These are phyloP conservation scores for Biston betularia DNA, from an alignment of 2,888 invertebrate genomes.

Conservation along the genomic window DNA sequence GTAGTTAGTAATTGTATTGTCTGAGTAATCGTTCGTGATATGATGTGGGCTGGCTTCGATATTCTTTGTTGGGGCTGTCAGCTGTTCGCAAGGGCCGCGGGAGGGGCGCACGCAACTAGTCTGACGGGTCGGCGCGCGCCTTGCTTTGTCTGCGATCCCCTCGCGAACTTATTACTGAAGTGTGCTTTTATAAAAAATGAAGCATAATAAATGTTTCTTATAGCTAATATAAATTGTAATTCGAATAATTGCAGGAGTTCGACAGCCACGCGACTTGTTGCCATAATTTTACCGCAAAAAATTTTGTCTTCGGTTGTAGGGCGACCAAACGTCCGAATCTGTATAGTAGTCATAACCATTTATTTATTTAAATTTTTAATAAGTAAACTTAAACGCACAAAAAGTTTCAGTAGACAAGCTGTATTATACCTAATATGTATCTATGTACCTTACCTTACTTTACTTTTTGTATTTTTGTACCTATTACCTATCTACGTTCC, in stretches of 20 bases:
- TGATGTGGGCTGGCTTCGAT: slow-evolving; percentile 47
- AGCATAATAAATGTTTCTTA: background rate
- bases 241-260: background rate
- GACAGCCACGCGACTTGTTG: slow-evolving; percentile 5
- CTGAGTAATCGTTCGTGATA: slow-evolving; percentile 44
- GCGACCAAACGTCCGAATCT: too few relatives aligned
- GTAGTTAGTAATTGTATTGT: slow-evolving; percentile 21
- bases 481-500: too few relatives aligned
- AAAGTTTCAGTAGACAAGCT: too few relatives aligned
- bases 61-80: slow-evolving; percentile 81
- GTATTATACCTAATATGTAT: too few relatives aligned
- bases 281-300: slow-evolving; percentile 5
- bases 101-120: slow-evolving; percentile 60
- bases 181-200: slow-evolving; percentile 15
- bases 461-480: too few relatives aligned
- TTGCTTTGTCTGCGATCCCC: slow-evolving; percentile 45
- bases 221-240: slow-evolving; percentile 6
- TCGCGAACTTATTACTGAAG: slow-evolving; percentile 29
- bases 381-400: too few relatives aligned
- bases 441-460: too few relatives aligned
- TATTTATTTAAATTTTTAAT: too few relatives aligned
- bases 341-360: too few relatives aligned
- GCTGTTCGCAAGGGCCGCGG: slow-evolving; percentile 68
- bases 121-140: slow-evolving; percentile 56
- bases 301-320: background rate